phyloP scores from a whole-genome alignment of 2,113 vertebrate species.

The Ophthalmolycus amberensis region DNA sequence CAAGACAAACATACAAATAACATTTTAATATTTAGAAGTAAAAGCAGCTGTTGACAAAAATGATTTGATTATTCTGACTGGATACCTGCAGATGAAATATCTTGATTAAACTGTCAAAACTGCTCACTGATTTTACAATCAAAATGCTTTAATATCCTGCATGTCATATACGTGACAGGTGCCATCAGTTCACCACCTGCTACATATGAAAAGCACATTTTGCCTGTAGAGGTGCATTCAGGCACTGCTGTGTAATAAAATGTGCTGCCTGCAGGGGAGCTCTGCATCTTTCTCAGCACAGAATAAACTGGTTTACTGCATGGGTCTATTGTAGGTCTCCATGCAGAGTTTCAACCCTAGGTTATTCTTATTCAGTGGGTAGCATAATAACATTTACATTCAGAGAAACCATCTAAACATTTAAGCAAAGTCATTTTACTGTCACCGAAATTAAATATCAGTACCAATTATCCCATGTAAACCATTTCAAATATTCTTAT shows the following conservation, averaged over 20 bases:
- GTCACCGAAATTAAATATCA: constrained; percentile 18
- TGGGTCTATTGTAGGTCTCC: constrained; percentile 18
- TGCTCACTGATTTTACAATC: constrained; percentile 25
- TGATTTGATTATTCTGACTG: constrained; percentile 21
- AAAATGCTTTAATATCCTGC: constrained; percentile 33
- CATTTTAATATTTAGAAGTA: constrained; percentile 8
- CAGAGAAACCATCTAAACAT: constrained; percentile 15
- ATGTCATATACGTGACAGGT: constrained; percentile 34
- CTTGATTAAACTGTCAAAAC: constrained; percentile 20
- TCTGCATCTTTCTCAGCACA: constrained; percentile 66
- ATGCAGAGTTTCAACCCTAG: constrained; percentile 7
- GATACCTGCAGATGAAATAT: constrained; percentile 24
- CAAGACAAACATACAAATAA: constrained; percentile 3
- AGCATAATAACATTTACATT: not conserved
- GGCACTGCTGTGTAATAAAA: constrained; percentile 55
- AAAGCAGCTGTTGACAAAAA: constrained; percentile 1
- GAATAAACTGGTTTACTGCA: constrained; percentile 27
- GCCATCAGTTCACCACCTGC: constrained; percentile 44
- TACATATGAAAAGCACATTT: constrained; percentile 29
- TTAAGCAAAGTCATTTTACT: not conserved
- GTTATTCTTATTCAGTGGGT: constrained; percentile 8
- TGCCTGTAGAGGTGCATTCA: constrained; percentile 11
- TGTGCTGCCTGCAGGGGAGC: constrained; percentile 79
- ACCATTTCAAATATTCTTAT: constrained; percentile 39
- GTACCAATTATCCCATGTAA: constrained; percentile 9